phyloP scores from a whole-genome alignment of 1,140 invertebrate genomes.

The Lepidurus packardi region DNA sequence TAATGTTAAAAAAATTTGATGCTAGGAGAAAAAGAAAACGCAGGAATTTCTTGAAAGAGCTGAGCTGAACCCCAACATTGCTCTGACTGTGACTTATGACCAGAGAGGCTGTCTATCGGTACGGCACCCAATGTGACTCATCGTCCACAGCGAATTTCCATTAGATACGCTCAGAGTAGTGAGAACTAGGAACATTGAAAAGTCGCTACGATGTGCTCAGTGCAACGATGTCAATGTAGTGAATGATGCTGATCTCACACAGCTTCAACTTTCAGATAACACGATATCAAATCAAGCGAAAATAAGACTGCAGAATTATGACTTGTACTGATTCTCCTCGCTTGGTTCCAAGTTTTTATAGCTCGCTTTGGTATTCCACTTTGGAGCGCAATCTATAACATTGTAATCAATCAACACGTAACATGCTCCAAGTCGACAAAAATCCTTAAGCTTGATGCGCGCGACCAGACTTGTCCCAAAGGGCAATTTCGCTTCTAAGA shows the following conservation, averaged over 20 bases:
- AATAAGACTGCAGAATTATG: background rate
- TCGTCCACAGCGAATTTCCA: constrained; percentile 21
- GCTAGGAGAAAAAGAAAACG: background rate
- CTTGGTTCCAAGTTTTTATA: background rate
- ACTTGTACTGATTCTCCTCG: background rate
- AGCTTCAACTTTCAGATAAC: constrained; percentile 3
- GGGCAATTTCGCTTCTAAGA: too few species aligned
- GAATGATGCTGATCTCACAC: background rate
- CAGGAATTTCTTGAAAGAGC: background rate
- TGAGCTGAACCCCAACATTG: background rate
- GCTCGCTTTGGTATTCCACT: too few species aligned
- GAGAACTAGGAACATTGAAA: background rate
- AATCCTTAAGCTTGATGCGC: too few species aligned
- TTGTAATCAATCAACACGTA: background rate
- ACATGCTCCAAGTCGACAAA: background rate
- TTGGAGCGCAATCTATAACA: background rate
- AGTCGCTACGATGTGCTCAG: background rate
- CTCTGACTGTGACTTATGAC: background rate
- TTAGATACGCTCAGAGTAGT: background rate
- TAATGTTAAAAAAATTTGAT: too few species aligned
- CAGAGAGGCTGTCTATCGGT: background rate
- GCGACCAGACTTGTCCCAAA: too few species aligned
- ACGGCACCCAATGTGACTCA: background rate
- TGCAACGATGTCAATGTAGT: background rate
- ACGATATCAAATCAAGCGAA: background rate